Evolutionary conservation across 2,113 vertebrate genomes (phyloP).

Genomic region (Rhinopomastus cyanomelas): DNA sequence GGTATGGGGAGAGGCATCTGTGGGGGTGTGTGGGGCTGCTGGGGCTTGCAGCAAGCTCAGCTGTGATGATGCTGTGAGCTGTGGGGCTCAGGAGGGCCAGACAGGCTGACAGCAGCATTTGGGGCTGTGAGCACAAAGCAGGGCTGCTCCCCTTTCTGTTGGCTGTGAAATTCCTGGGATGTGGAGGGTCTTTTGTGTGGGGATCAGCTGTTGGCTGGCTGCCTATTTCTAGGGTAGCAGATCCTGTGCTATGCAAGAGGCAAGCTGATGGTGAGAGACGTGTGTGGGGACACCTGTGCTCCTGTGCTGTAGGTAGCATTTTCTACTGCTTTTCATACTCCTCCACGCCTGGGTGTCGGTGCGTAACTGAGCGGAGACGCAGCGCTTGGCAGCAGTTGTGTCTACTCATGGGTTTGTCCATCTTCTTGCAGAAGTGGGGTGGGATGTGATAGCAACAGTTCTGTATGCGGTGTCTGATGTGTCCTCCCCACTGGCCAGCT

Average conservation of each 20-base stretch:
- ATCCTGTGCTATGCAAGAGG: not conserved
- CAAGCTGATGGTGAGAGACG: not conserved
- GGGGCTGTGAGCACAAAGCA: conserved; percentile 39
- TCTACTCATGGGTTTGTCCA: not conserved
- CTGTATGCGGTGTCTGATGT: not conserved
- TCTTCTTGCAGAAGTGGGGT: not conserved
- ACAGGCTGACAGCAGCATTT: fast-evolving
- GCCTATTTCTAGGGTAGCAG: conserved; percentile 66
- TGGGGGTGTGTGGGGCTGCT: not conserved
- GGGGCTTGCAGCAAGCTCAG: conserved; percentile 8
- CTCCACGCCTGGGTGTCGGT: not conserved
- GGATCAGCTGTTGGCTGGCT: conserved; percentile 46
- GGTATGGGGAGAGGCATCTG: not conserved
- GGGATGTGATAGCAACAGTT: not conserved
- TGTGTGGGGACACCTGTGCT: not conserved
- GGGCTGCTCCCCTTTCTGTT: conserved; percentile 34
- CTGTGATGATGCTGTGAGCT: conserved; percentile 19
- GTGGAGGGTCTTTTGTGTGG: conserved; percentile 53
- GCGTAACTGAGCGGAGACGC: not conserved
- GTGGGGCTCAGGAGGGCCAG: not conserved
- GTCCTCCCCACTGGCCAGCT: not conserved
- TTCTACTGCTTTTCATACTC: fast-evolving
- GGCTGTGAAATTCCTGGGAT: conserved; percentile 58
- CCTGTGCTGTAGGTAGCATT: not conserved
- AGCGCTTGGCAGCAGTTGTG: fast-evolving